Conservation (phyloP, 2,113 vertebrate genomes). For the Scytalopus superciliaris region DNA sequence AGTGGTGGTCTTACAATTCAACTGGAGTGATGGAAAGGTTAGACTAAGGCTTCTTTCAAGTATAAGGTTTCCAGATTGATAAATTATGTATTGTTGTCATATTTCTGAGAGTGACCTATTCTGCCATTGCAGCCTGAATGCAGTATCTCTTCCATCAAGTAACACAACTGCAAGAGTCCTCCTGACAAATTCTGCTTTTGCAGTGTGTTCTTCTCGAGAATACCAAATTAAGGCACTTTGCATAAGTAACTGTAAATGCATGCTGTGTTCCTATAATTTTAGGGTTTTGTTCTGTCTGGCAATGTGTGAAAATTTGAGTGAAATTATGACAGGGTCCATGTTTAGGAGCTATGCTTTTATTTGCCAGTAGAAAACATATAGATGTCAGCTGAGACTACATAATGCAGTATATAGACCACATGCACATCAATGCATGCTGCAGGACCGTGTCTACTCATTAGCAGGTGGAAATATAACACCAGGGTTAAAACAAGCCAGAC, state of each 20-base stretch:
- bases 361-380: rapidly evolving
- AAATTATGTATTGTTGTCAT: slow-evolving; percentile 68
- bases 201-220: not conserved
- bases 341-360: not conserved
- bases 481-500: not conserved
- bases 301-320: not conserved
- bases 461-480: not conserved
- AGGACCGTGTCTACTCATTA: not conserved
- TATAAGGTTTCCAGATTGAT: slow-evolving; percentile 73
- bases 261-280: not conserved
- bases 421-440: not conserved
- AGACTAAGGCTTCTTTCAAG: slow-evolving; percentile 78
- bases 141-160: slow-evolving; percentile 35
- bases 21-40: slow-evolving; percentile 79
- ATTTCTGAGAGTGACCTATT: slow-evolving; percentile 29
- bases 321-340: not conserved
- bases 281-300: not conserved
- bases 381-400: not conserved
- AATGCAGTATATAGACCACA: not conserved
- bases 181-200: not conserved
- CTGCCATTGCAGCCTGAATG: slow-evolving; percentile 17
- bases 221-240: not conserved
- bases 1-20: slow-evolving; percentile 87
- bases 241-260: not conserved
- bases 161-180: not conserved